Base-by-base conservation (phyloP, 1,140 invertebrate genomes). In the Aphaenogaster floridana region DNA sequence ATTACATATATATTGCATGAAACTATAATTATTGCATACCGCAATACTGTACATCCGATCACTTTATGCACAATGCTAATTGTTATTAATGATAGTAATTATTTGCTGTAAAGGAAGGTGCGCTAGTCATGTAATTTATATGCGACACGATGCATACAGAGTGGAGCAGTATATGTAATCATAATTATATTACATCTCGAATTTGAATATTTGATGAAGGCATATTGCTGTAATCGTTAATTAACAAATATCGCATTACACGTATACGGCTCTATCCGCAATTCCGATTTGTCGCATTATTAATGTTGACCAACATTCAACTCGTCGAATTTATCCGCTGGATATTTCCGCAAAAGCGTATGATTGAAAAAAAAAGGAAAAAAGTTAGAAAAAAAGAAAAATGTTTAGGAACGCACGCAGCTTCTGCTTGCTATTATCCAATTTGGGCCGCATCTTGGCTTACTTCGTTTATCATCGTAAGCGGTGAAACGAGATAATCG, bases 401-500 rank as follows among this genome's bases (percentile, higher is more conserved):
- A 28, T 5, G 8, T 9, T 17, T 3, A 34, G 9, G 13, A 36
- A 13, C 11, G n/a, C 39, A 8, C 5, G 11, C 64, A 45, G 39
- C 42, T 52, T 84, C 57, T 59, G 21, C 28, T 74, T 54, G 45
- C 45, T 28, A 63, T 84, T 63, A 76, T 84, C 34, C 42, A 61
- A 76, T 83, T 74, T 59, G 48, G 9, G 21, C 5, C 39, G 17
- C 28, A 5, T 74, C 42, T 74, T 36, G 11, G 45, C 28, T 21
- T 13, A 36, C 15, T 0, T 0, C 66, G 42, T 74, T 83, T 74
- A 57, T 83, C 74, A 17, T 7, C 34, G 68, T 71, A 39, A 74
- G 42, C 36, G 69, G 69, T 63, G 69, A 76, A 76, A 84, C 54
- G 69, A 61, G 54, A 74, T 84, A 76, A 84, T 84, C 80, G 80